phyloP scores from a whole-genome alignment of 2,113 vertebrate species.

The Alosa alosa region DNA sequence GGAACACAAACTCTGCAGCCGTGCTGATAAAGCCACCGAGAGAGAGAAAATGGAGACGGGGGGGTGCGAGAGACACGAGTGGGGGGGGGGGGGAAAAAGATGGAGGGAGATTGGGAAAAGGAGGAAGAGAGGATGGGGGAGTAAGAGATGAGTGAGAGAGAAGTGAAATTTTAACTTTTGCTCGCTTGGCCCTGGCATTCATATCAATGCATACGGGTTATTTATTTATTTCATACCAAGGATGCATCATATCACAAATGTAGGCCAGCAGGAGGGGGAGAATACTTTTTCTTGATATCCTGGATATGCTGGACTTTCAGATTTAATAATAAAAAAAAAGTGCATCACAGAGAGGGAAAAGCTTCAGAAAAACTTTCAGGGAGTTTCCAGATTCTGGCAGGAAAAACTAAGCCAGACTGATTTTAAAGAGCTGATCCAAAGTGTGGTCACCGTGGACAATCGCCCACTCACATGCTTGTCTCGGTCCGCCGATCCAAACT shows the following conservation, averaged over 20 bases:
- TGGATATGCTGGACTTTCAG: slow-evolving; percentile 34
- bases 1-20: slow-evolving; percentile 59
- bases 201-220: slow-evolving; percentile 41
- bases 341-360: not conserved
- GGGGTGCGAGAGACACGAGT: no score
- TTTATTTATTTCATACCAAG: slow-evolving; percentile 26
- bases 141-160: slow-evolving; percentile 21
- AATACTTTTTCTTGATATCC: slow-evolving; percentile 43
- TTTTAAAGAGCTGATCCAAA: not conserved
- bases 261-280: not conserved
- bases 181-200: slow-evolving; percentile 34
- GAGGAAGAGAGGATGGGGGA: slow-evolving; percentile 7
- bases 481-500: not conserved
- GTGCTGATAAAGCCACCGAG: slow-evolving; percentile 47
- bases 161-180: slow-evolving; percentile 45
- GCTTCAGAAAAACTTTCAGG: not conserved
- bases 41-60: slow-evolving; percentile 16
- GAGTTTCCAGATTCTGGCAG: not conserved
- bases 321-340: slow-evolving; percentile 22
- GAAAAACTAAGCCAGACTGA: not conserved
- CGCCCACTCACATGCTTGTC: not conserved
- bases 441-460: not conserved
- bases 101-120: not conserved
- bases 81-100: not conserved
- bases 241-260: not conserved